Conservation (phyloP, 2,888 invertebrate species). For the Ceraclea dissimilis region DNA sequence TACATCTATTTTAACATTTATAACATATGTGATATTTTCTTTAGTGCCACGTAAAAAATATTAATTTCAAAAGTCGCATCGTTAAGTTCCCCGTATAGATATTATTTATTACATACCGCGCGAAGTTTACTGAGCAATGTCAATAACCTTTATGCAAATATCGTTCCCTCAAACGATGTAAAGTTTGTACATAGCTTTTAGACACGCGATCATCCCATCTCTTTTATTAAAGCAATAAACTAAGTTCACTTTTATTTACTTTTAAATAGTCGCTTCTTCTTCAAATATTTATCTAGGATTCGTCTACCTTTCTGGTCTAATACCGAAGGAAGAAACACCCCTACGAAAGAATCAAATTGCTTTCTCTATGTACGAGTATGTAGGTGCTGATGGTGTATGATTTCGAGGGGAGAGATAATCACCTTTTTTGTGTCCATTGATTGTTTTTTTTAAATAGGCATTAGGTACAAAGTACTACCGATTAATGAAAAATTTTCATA, state of each 20-base stretch:
- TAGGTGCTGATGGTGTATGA: background rate
- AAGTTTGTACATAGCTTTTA: background rate
- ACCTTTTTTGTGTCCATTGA: too few species aligned
- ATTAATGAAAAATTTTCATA: too few species aligned
- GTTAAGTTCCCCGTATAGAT: too few species aligned
- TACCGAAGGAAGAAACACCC: background rate
- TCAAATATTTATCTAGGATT: background rate
- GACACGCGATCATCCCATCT: conserved; percentile 1
- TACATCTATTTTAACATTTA: too few species aligned
- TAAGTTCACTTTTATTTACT: background rate
- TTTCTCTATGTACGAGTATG: background rate
- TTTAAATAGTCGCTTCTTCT: background rate
- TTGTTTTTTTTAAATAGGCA: too few species aligned
- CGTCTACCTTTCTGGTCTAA: background rate
- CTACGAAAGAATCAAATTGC: background rate
- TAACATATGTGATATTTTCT: too few species aligned
- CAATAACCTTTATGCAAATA: background rate
- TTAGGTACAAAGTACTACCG: too few species aligned
- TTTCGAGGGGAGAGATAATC: background rate
- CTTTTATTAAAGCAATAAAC: background rate
- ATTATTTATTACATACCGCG: too few species aligned
- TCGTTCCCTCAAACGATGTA: too few species aligned
- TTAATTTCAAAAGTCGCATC: too few species aligned
- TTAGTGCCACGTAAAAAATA: too few species aligned
- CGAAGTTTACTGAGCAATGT: background rate